These are phyloP conservation scores for Brachyptera risi DNA, from an alignment of 2,888 invertebrate species.

Conservation along the genomic window DNA sequence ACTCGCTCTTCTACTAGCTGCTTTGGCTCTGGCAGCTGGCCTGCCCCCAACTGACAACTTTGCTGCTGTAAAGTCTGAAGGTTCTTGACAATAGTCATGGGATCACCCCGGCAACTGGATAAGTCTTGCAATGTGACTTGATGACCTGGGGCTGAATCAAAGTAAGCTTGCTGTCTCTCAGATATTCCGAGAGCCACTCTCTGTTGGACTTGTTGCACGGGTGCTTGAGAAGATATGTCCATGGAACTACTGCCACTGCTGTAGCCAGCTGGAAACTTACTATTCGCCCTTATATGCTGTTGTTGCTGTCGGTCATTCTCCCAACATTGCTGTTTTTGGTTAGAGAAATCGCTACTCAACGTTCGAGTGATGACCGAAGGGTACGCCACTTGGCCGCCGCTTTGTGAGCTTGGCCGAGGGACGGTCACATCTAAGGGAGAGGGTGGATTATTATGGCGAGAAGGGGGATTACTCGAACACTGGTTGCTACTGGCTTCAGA, in stretches of 20 bases:
- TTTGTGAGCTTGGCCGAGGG: slow-evolving; percentile 57
- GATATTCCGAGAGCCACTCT: slow-evolving; percentile 48
- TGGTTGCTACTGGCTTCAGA: slow-evolving; percentile 40
- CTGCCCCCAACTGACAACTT: slow-evolving; percentile 53
- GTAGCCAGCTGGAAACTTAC: slow-evolving; percentile 17
- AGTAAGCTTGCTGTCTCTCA: slow-evolving; percentile 60
- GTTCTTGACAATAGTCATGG: slow-evolving; percentile 72
- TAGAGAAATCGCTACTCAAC: slow-evolving; percentile 32
- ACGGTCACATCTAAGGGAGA: slow-evolving; percentile 68
- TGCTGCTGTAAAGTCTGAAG: slow-evolving; percentile 54
- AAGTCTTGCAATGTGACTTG: slow-evolving; percentile 64
- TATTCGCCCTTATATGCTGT: slow-evolving; percentile 32
- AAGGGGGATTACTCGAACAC: slow-evolving; percentile 28
- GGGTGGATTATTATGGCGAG: slow-evolving; percentile 51
- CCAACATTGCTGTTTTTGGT: slow-evolving; percentile 46
- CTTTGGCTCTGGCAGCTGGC: slow-evolving; percentile 35
- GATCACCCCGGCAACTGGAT: slow-evolving; percentile 69
- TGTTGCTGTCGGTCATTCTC: slow-evolving; percentile 41
- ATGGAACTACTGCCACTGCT: slow-evolving; percentile 31
- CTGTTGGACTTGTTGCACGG: slow-evolving; percentile 48
- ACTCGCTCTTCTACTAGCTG: slow-evolving; percentile 26
- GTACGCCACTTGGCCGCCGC: slow-evolving; percentile 64
- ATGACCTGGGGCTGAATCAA: slow-evolving; percentile 56
- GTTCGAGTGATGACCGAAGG: slow-evolving; percentile 79
- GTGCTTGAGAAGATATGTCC: slow-evolving; percentile 49